Evolutionary conservation across 2,888 invertebrate species (phyloP).

Genomic region (Heliconius charithonia): DNA sequence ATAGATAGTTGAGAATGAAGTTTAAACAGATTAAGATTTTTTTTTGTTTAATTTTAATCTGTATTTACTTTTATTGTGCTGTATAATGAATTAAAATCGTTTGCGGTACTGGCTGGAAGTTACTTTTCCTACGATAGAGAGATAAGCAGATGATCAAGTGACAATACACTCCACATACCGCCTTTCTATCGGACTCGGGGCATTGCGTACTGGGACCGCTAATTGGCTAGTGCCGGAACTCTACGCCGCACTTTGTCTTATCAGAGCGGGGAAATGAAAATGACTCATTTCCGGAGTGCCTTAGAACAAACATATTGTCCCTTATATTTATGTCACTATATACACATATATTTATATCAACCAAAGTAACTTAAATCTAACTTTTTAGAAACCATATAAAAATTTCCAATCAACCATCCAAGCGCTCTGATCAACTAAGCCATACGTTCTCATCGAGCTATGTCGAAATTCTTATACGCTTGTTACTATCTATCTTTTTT

Average conservation of each 20-base stretch:
- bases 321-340: not conserved
- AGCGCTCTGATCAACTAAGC: too few species aligned
- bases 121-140: too few species aligned
- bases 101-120: not conserved
- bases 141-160: too few species aligned
- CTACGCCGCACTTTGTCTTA: not conserved
- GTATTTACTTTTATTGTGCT: not conserved
- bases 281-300: too few species aligned
- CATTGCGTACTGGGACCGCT: too few species aligned
- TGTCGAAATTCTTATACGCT: too few species aligned
- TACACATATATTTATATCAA: not conserved
- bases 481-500: too few species aligned
- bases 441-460: too few species aligned
- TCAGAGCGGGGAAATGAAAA: not conserved
- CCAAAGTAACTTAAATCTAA: not conserved
- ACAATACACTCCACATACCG: too few species aligned
- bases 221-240: not conserved
- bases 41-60: slow-evolving; percentile 1
- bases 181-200: too few species aligned
- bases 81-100: not conserved
- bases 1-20: slow-evolving; percentile 23
- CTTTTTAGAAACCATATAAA: too few species aligned
- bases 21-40: slow-evolving; percentile 17
- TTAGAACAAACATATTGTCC: not conserved
- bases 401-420: too few species aligned